Evolutionary conservation across 2,888 invertebrate species (phyloP), one percentile per base, ranked within the genome.

Genomic region (Drosophila multiciliata): DNA sequence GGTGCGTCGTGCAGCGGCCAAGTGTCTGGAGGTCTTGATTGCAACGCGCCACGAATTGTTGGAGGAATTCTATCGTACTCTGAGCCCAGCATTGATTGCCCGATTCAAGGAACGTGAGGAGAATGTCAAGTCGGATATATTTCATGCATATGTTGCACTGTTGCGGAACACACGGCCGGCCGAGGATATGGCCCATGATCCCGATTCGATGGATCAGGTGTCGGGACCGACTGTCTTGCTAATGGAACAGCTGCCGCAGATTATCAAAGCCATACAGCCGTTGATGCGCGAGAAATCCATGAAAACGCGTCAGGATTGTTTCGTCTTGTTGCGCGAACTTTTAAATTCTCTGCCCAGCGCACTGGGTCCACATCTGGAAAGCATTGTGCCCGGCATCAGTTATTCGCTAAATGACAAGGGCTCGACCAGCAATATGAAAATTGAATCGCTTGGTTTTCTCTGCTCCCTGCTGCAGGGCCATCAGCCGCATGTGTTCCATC

Each of bases 71-170:
- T 99, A 99, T 92, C 95, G 95, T 87, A 95, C 95, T 40, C 96
- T 99, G 8, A 98, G 99, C 1, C 98, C 99, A 1, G 97, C 98
- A 38, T 94, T 99, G 60, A 98, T 99, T 82, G 94, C 95, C 1
- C 95, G 99, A 91, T 99, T 99, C 91, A 99, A 98, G 95, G 99
- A 99, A 93, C 95, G 99, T 40, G 99, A 99, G 93, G 99, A 99
- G 93, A 99, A 99, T 93, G 99, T 99, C 0, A 99, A 99, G 91
- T 98, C 98, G 33, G 99, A 99, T 92, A 98, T 99, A 75, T 97
- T 99, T 92, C 97, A 98, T 91, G 99, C 99, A 0, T 99, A 99
- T 92, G 97, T 99, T 66, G 97, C 99, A 0, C 93, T 99, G 45
- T 93, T 99, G 77, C 95, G 97, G 74, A 99, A 99, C 91, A 99